Conservation (phyloP, 2,113 vertebrate genomes). For the pig (Sus scrofa) region T2T-Sscrofa CM000830.6:50017001-50017500, state of each 20-base stretch:
- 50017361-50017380: too few relatives aligned
- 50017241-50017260: not conserved
- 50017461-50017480: not conserved
- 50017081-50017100: conserved; percentile 96
- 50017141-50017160: conserved; percentile 97
- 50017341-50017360: too few relatives aligned
- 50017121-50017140: conserved; percentile 96
- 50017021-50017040: conserved; percentile 27
- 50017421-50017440: conserved; percentile 16
- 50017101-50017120: conserved; percentile 91
- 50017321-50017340: too few relatives aligned
- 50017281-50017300: conserved; percentile 6
- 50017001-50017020: conserved; percentile 4
- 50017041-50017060: conserved; percentile 88
- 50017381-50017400: too few relatives aligned
- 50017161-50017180: conserved; percentile 95
- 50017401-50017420: too few relatives aligned
- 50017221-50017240: not conserved
- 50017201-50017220: conserved; percentile 30
- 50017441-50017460: not conserved
- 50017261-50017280: not conserved
- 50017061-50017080: conserved; percentile 93
- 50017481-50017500: not conserved
- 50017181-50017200: conserved; percentile 94
- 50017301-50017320: conserved; percentile 32